Base-by-base conservation (phyloP, 2,797 vertebrate species). In the Sebastes diploproa region DNA sequence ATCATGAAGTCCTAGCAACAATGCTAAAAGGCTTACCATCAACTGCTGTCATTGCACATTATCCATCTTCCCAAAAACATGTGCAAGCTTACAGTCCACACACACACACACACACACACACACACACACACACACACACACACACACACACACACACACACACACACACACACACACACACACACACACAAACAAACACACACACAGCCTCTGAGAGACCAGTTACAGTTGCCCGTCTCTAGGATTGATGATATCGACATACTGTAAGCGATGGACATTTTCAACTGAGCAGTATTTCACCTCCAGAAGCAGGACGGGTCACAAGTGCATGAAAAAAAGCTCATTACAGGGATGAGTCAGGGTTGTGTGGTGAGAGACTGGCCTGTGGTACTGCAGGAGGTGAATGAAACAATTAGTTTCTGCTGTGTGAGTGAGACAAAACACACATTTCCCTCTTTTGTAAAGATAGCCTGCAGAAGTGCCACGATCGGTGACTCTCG, bases 1-100 rank as follows among this genome's bases (percentile, higher is more conserved):
- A 93, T 94, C 83, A 86, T 69, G 29, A 68, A 81, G 81, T 83
- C 77, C 78, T 71, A 64, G 84, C 64, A 84, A 88, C 87, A 56
- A 77, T 60, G 93, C 91, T 92, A 88, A 93, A 90, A 93, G 90
- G 89, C 88, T 91, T 32, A 89, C 62, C 66, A 71, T 89, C 88
- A 88, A 89, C 83, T 56, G 75, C 91, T 92, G 92, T 93, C 93
- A 86, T 60, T 62, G 64, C 83, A 80, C 73, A 90, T 93, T 93
- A 91, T 75, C 63, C 30, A 30, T 71, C 63, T 54, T 78, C 85
- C 71, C 68, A 58, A 76, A 72, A 87, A 90, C 77, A 69, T 27
- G 61, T 36, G 46, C 77, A 13, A 56, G 60, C 75, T 52, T 56
- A 66, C 77, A 77, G 34, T 6, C 29, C 66, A 36, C 77, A 60